phyloP scores from a whole-genome alignment of 1,140 invertebrate genomes.

The Drosophila kepulauana region DNA sequence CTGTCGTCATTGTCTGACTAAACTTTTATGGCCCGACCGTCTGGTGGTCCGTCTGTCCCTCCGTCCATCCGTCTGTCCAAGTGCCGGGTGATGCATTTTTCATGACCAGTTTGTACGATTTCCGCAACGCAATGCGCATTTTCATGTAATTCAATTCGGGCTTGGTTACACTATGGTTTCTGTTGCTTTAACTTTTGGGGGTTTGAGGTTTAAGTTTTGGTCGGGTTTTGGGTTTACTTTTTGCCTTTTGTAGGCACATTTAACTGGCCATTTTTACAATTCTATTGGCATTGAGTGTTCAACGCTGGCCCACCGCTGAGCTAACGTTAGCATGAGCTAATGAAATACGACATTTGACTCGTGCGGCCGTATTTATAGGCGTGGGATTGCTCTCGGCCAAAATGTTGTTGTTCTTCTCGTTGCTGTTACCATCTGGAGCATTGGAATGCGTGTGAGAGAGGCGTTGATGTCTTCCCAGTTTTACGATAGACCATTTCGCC shows the following conservation, averaged over 20 bases:
- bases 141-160: constrained; percentile 81
- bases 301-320: constrained; percentile 60
- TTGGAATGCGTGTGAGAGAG: constrained; percentile 26
- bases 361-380: constrained; percentile 76
- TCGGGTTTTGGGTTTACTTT: constrained; percentile 23
- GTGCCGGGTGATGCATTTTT: constrained; percentile 76
- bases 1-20: constrained; percentile 62
- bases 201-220: background rate
- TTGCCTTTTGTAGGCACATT: constrained; percentile 52
- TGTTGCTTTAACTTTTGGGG: too few species aligned
- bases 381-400: constrained; percentile 76
- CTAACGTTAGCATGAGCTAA: constrained; percentile 75
- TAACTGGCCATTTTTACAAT: constrained; percentile 73
- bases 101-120: constrained; percentile 83
- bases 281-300: constrained; percentile 66
- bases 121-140: constrained; percentile 79
- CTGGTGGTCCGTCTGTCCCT: constrained; percentile 11
- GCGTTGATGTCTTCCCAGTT: constrained; percentile 45
- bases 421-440: constrained; percentile 39
- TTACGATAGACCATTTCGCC: constrained; percentile 33
- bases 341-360: constrained; percentile 83
- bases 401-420: background rate
- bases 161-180: constrained; percentile 1
- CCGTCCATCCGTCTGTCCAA: background rate
- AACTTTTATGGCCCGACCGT: constrained; percentile 64